Base-by-base conservation (phyloP, 2,888 invertebrate genomes). In the Polyommatus iphigenia region DNA sequence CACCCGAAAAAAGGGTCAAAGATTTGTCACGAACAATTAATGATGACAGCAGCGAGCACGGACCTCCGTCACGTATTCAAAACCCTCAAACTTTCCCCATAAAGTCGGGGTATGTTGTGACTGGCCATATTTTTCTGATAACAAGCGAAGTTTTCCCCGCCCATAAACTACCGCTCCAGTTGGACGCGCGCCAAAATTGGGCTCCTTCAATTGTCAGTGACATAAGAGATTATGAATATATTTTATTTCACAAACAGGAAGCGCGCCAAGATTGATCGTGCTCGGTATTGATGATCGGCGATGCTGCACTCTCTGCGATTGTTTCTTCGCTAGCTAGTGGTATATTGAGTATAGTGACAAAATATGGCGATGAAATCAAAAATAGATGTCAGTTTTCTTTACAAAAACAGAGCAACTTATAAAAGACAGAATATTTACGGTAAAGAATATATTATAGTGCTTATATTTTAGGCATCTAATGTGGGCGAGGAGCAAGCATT, bases 91-190 rank as follows among this genome's bases (percentile, higher is more conserved):
- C 87, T 92, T 93, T 87, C 82, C 84, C 87, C 85, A 91, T 91
- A 91, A 92, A 91, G 85, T 86, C 24, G 20, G 36, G 77, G 41
- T 90, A 88, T 91, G 89, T 91, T 90, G 87, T 91, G 90, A 82
- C 80, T 81, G 79, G 78, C 78, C 80, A 91, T 91, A 91, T 92
- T 90, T 91, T 85, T 86, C 84, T 85, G 89, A 90, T 93, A 92
- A 93, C 92, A 91, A 92, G 92, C 88, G 85, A 92, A 92, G 87
- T 92, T 92, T 88, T 82, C 85, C 85, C 87, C 15, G 80, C 24
- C 80, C 81, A 84, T 83, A 84, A 84, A 83, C 84, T 83, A 82
- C 81, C 85, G 84, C 83, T 79, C 80, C 29, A 79, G 83, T 87
- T 87, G 87, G 87, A 80, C 59, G 78, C 71, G 80, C 80, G 87